Evolutionary conservation across 2,113 vertebrate species (phyloP), one percentile per base, ranked within the genome.

Genomic region (Regulus satrapa): DNA sequence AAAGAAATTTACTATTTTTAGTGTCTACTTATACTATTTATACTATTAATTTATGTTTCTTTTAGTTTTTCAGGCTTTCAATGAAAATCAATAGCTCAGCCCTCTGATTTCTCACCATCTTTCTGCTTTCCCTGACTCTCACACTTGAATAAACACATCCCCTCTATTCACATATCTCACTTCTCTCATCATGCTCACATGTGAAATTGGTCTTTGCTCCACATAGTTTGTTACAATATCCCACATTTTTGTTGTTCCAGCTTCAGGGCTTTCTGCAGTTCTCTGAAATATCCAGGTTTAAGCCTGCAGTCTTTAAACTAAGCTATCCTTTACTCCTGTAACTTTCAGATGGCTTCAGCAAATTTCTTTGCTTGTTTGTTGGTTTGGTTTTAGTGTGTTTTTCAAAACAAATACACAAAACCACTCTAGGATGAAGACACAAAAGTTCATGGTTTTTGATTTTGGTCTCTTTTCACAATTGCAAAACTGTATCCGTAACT

Each of bases 111-210:
- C 49, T 76, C 26, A 51, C 3, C 3, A 32, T 26, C 8, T 62
- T 78, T 69, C 59, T 71, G 14, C n/a, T 29, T 61, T 78, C 8
- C 11, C 6, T 81, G 32, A 9, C 18, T 81, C 17, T 61, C 2
- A 3, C 28, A 41, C 14, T 24, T 41, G 34, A 49, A 16, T 14
- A 20, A 1, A 1, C 12, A 15, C 10, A 4, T 9, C 8, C 12
- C 7, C 17, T 5, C 17, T 34, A 16, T 1, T 3, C 19, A 54
- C 3, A 26, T 6, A 3, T 5, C 18, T 7, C 32, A 11, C 8
- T 49, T 25, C 18, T 69, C 24, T 32, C 3, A 1, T 43, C 54
- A n/a, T 40, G 6, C 9, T 69, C 8, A 21, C 6, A 5, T 41
- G 23, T 3, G 43, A 40, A 80, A 52, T 14, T 58, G 7, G 8